Evolutionary conservation across 2,797 vertebrate genomes (phyloP).

Genomic region (Brachymystax lenok): DNA sequence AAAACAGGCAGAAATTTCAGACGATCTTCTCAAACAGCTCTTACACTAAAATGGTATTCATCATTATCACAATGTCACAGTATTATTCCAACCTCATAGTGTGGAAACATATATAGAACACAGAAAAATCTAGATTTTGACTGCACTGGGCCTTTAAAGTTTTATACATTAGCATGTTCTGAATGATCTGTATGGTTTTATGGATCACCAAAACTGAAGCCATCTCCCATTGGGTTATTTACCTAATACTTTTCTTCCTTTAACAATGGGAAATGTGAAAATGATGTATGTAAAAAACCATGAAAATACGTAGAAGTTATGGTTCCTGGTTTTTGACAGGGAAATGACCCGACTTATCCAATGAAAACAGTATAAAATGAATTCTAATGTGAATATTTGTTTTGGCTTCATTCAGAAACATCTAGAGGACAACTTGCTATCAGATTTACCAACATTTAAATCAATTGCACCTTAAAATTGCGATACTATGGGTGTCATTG

Average conservation of each 20-base stretch:
- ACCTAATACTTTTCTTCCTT: neutral
- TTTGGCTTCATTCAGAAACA: too few relatives aligned
- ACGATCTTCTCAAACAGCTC: too few relatives aligned
- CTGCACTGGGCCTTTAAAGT: neutral
- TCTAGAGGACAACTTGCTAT: too few relatives aligned
- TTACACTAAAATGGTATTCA: too few relatives aligned
- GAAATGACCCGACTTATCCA: neutral
- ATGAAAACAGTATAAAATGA: neutral
- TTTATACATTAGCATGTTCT: neutral
- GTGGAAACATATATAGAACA: too few relatives aligned
- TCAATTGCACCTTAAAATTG: slow-evolving; percentile 2
- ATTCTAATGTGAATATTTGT: neutral
- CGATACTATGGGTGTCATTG: neutral
- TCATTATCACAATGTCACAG: too few relatives aligned
- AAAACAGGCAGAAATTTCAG: too few relatives aligned
- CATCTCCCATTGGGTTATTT: too few relatives aligned
- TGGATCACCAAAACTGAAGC: neutral
- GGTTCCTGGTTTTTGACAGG: neutral
- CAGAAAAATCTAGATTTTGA: too few relatives aligned
- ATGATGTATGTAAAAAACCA: neutral
- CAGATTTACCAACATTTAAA: too few relatives aligned
- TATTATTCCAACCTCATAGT: too few relatives aligned
- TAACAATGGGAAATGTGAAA: neutral
- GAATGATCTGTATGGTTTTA: neutral
- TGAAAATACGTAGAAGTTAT: neutral